Evolutionary conservation across 1,140 invertebrate species (phyloP).

Genomic region (Zaprionus gabonicus): DNA sequence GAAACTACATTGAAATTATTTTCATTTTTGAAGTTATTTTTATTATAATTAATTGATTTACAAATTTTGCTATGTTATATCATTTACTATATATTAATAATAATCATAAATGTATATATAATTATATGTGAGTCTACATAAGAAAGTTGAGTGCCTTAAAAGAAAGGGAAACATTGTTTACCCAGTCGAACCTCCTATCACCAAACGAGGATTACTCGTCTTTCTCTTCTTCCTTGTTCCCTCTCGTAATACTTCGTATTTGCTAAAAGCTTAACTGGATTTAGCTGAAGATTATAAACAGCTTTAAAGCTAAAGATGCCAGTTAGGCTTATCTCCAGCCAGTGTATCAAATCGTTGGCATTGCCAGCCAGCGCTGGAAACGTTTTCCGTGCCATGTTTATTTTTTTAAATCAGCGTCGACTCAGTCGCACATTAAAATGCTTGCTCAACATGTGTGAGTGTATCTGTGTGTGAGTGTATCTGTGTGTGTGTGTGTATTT

Average conservation of each 20-base stretch:
- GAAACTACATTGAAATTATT: too few species aligned
- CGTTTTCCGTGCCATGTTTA: background rate
- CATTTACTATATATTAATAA: too few species aligned
- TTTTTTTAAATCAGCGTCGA: conserved; percentile 36
- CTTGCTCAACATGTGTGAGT: conserved; percentile 12
- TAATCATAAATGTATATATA: too few species aligned
- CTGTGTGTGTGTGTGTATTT: conserved; percentile 23
- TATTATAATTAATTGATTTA: too few species aligned
- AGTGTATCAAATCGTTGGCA: background rate
- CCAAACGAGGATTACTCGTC: too few species aligned
- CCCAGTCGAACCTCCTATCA: too few species aligned
- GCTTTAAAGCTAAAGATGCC: background rate
- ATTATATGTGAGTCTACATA: too few species aligned
- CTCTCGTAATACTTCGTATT: background rate
- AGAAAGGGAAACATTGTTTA: too few species aligned
- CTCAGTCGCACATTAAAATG: conserved; percentile 38
- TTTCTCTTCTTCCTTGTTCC: too few species aligned
- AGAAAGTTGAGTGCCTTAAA: too few species aligned
- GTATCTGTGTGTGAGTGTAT: conserved; percentile 19
- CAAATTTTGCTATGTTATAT: too few species aligned
- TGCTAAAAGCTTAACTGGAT: background rate
- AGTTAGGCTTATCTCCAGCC: background rate
- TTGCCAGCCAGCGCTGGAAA: background rate
- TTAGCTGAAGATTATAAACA: conserved; percentile 6
- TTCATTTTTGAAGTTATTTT: too few species aligned